A percentile compares a stretch with the other conserved stretches of the same genome.
phyloP scores from a whole-genome alignment of 2,113 vertebrate species.

The Grallaria varia region DNA sequence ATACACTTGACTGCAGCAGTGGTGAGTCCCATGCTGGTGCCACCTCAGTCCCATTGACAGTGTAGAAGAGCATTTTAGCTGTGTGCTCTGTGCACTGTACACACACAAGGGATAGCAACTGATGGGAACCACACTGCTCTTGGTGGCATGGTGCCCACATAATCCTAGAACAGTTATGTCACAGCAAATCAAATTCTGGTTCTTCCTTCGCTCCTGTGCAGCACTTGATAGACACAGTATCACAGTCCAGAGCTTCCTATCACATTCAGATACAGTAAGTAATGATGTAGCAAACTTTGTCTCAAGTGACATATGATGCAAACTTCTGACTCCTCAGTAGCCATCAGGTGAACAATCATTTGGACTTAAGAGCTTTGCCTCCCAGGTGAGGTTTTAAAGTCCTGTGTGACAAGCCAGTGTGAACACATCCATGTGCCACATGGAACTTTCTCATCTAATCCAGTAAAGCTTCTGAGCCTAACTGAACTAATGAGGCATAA shows the following conservation, averaged over 20 bases:
- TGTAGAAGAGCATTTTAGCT: not conserved
- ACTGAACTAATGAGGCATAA: not conserved
- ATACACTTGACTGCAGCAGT: too few species aligned
- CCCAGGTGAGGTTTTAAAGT: not conserved
- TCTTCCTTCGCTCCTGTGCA: not conserved
- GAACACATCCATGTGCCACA: accelerated
- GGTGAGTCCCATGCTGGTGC: not conserved
- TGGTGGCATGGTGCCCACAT: too few species aligned
- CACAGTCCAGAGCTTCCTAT: not conserved
- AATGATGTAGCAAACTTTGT: not conserved
- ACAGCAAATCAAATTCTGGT: not conserved
- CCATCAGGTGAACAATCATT: not conserved
- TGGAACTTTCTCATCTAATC: not conserved
- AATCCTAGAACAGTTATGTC: not conserved
- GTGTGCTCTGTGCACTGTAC: not conserved
- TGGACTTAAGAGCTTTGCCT: not conserved
- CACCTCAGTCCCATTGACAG: not conserved
- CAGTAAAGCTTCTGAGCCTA: not conserved
- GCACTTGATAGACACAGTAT: not conserved
- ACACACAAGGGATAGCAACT: not conserved
- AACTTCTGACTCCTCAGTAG: not conserved
- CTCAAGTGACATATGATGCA: not conserved
- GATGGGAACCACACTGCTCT: not conserved
- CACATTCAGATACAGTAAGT: not conserved
- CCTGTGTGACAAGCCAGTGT: not conserved